Evolutionary conservation across 2,113 vertebrate genomes (phyloP).

Genomic region (Cairina moschata): DNA sequence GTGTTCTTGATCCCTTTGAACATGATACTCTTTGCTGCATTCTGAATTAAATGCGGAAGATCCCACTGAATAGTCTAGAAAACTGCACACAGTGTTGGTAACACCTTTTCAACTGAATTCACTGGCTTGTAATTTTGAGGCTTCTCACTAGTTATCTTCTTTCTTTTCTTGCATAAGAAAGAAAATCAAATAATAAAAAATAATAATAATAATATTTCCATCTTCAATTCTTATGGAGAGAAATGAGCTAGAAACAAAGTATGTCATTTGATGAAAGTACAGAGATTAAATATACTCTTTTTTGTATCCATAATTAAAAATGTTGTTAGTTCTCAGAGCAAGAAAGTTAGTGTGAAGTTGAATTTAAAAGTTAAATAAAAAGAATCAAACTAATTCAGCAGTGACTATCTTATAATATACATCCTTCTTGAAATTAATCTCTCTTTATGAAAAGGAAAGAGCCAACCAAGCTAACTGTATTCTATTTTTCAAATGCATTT

Average conservation of each 20-base stretch:
- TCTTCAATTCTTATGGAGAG: background rate
- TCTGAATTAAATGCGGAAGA: conserved; percentile 3
- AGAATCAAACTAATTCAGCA: background rate
- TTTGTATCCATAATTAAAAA: background rate
- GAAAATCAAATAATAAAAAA: background rate
- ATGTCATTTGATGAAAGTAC: background rate
- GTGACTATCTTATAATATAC: background rate
- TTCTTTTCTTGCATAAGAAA: background rate
- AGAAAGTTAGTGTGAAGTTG: background rate
- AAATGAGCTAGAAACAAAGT: background rate
- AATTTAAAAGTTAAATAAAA: background rate
- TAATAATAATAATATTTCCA: background rate
- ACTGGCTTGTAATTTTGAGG: background rate
- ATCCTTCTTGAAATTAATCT: fast-evolving
- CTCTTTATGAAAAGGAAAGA: background rate
- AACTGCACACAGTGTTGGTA: background rate
- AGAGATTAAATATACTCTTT: background rate
- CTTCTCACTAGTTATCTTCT: background rate
- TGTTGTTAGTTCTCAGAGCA: background rate
- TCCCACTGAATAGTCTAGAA: conserved; percentile 14
- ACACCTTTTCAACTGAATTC: background rate
- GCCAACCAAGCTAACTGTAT: background rate
- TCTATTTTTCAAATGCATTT: background rate
- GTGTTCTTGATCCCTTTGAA: background rate
- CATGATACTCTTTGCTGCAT: background rate